Evolutionary conservation across 2,888 invertebrate genomes (phyloP).

Genomic region (Dendrolimus pini): DNA sequence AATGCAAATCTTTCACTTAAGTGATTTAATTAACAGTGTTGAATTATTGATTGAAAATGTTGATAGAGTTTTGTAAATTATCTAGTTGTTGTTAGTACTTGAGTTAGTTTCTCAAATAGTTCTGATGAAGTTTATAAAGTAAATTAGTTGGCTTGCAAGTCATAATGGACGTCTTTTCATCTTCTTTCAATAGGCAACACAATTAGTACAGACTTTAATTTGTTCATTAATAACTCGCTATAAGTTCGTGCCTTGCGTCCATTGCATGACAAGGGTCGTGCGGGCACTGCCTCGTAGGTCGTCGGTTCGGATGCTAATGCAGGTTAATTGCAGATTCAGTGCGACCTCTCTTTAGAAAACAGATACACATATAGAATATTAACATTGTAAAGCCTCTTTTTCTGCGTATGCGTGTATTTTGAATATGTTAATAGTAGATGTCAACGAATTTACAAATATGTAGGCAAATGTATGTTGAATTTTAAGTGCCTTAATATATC

Average conservation of each 20-base stretch:
- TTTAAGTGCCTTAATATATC: constrained; percentile 1
- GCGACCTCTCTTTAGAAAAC: constrained; percentile 52
- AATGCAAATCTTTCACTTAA: no score
- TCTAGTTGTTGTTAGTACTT: no score
- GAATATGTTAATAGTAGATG: background rate
- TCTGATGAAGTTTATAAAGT: no score
- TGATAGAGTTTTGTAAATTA: no score
- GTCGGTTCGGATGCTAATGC: constrained; percentile 54
- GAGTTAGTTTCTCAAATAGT: no score
- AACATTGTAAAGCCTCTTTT: constrained; percentile 23
- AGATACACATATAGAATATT: constrained; percentile 43
- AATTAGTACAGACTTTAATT: no score
- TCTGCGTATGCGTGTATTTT: constrained; percentile 1
- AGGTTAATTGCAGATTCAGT: constrained; percentile 64
- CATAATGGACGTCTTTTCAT: no score
- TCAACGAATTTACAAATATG: constrained; percentile 2
- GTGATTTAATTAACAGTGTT: no score
- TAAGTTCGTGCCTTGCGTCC: constrained; percentile 1
- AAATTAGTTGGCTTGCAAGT: no score
- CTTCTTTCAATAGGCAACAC: no score
- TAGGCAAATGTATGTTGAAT: constrained; percentile 1
- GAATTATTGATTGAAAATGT: no score
- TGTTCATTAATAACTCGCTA: background rate
- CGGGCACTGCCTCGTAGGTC: constrained; percentile 28
- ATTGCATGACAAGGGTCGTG: constrained; percentile 20